Percentiles rank a stretch among this genome's conserved stretches.
Conservation (phyloP, 2,888 invertebrate genomes). For the Plebejus melissa region DNA sequence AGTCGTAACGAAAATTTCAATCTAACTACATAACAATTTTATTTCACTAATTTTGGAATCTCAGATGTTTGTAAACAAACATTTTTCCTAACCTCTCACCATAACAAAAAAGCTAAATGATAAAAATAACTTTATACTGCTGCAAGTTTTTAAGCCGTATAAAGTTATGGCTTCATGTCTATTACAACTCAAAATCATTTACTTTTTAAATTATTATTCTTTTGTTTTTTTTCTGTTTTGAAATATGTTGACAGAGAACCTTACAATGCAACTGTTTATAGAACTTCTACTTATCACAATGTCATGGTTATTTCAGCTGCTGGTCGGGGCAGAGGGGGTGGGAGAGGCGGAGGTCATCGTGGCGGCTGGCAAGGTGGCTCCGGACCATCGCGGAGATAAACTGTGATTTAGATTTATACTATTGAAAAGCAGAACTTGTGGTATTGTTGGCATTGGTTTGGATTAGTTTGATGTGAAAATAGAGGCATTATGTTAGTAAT, state of each 20-base stretch:
- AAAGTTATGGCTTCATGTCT: neutral
- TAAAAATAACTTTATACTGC: too few relatives aligned
- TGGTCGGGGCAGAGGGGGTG: conserved; percentile 79
- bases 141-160: too few relatives aligned
- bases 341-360: conserved; percentile 69
- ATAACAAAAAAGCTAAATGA: too few relatives aligned
- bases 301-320: conserved; percentile 64
- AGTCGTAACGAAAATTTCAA: conserved; percentile 39
- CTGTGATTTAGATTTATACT: conserved; percentile 21
- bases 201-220: too few relatives aligned
- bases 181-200: too few relatives aligned
- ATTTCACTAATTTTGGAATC: neutral
- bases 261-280: too few relatives aligned
- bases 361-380: conserved; percentile 84
- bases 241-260: too few relatives aligned
- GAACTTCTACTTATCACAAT: too few relatives aligned
- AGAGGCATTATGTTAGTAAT: too few relatives aligned
- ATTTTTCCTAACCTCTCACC: neutral
- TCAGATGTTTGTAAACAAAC: conserved; percentile 14
- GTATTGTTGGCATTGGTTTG: neutral
- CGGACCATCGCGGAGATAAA: conserved; percentile 64
- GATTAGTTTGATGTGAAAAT: neutral
- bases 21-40: neutral
- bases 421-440: conserved; percentile 3
- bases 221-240: too few relatives aligned